These are phyloP conservation scores for Seriola quinqueradiata DNA, from an alignment of 2,113 vertebrate genomes.

Conservation along the genomic window DNA sequence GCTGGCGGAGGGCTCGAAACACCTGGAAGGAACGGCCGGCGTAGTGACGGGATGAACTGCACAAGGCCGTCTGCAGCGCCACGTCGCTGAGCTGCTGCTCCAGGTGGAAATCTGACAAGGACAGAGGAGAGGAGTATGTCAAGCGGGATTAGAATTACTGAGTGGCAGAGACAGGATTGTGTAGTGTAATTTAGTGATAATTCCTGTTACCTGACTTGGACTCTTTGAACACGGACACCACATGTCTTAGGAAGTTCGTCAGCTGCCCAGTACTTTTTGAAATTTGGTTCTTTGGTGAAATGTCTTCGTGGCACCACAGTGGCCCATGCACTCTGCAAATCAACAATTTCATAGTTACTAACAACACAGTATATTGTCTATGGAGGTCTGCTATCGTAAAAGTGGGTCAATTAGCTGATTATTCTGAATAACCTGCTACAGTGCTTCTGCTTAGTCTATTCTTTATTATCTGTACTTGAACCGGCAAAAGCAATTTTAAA, in stretches of 20 bases:
- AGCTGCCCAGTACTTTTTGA: conserved; percentile 96
- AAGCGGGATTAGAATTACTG: background rate
- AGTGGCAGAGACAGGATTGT: background rate
- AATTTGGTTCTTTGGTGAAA: conserved; percentile 96
- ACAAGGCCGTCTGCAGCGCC: conserved; percentile 93
- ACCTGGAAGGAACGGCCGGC: conserved; percentile 97
- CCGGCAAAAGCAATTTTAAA: background rate
- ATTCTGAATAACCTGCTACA: background rate
- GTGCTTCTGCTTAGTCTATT: background rate
- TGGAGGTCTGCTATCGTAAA: background rate
- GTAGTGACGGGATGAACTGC: conserved; percentile 97
- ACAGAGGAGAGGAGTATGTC: background rate
- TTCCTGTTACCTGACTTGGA: conserved; percentile 92
- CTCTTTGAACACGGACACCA: conserved; percentile 97
- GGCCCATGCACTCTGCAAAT: conserved; percentile 91
- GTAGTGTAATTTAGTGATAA: background rate
- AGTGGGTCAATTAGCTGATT: background rate
- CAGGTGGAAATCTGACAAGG: conserved; percentile 89
- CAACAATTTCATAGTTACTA: conserved; percentile 27
- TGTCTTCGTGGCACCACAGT: conserved; percentile 98
- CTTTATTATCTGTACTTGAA: background rate
- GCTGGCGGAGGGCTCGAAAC: conserved; percentile 93
- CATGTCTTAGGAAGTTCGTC: conserved; percentile 93
- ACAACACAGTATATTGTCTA: background rate
- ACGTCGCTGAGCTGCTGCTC: conserved; percentile 96